These are phyloP conservation scores for Exocentrus adspersus DNA, from an alignment of 2,888 invertebrate genomes.

Conservation along the genomic window DNA sequence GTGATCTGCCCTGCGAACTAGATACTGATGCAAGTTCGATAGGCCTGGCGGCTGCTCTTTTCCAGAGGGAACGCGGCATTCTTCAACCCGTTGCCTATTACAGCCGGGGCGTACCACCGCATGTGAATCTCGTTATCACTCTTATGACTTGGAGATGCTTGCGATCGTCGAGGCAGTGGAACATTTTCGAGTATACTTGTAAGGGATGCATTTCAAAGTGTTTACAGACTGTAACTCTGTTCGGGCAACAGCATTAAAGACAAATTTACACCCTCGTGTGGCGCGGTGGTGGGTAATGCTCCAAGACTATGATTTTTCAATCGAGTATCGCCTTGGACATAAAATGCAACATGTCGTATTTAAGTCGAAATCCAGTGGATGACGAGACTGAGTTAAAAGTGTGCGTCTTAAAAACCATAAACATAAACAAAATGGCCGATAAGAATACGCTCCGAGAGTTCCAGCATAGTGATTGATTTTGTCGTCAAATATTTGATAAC, in stretches of 20 bases:
- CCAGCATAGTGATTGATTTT: conserved; percentile 27
- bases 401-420: neutral
- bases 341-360: conserved; percentile 16
- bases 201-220: conserved; percentile 41
- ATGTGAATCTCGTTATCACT: conserved; percentile 39
- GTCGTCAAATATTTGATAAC: conserved; percentile 23
- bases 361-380: conserved; percentile 18
- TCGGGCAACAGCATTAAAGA: conserved; percentile 26
- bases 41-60: neutral
- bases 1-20: neutral
- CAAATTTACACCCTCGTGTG: conserved; percentile 17
- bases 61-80: conserved; percentile 13
- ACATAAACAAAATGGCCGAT: conserved; percentile 16
- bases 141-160: conserved; percentile 43
- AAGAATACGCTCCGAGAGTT: conserved; percentile 17
- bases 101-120: conserved; percentile 37
- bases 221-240: conserved; percentile 49
- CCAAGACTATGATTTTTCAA: conserved; percentile 21
- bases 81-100: conserved; percentile 36
- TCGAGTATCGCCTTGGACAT: conserved; percentile 12
- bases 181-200: conserved; percentile 36
- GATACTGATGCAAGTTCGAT: neutral
- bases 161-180: conserved; percentile 35
- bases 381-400: too few relatives aligned
- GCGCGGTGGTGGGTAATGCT: conserved; percentile 22